Base-by-base conservation (phyloP, 2,888 invertebrate species). In the Ptychoptera contaminata region DNA sequence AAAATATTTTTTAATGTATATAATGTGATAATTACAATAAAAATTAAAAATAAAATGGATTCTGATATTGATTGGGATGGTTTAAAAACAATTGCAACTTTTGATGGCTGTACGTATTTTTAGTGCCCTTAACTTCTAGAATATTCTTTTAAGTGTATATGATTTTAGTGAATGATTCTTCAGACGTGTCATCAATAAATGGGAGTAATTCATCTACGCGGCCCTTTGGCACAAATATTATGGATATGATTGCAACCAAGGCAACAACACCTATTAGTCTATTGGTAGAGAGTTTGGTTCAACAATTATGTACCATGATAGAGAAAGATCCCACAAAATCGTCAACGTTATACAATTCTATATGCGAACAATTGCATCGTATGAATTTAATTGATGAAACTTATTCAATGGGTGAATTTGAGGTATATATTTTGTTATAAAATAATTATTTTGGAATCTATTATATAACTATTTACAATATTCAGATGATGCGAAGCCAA, bases 321-420 rank as follows among this genome's bases (percentile, higher is more conserved):
- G 80, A 81, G 60, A 68, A 71, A 48, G 77, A 82, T 56, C 58
- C 62, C 12, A 55, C 59, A 4, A 65, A 72, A 50, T 76, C 77
- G 14, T 68, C 73, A 48, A 69, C 71, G 50, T 65, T 79, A 2
- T 82, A 80, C 61, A 71, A 73, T 51, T 70, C 72, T 23, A 76
- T 82, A 50, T 82, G 82, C 54, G 72, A 76, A 51, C 76, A 75
- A 59, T 61, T 82, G 11, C 72, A 74, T 54, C 70, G 75, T 50
- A 76, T 81, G 75, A 73, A 77, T 45, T 61, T 82, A 11, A 77
- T 83, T 44, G 81, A 82, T 53, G 70, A 76, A 55, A 79, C 80
- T 1, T 82, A 79, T 52, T 68, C 71, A 6, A 73, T 76, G 71
- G 71, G 71, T 35, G 81, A 82, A 58, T 79, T 81, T 55, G 79